Evolutionary conservation across 2,797 vertebrate species (phyloP).

Genomic region (Crocodylus rhombifer): DNA sequence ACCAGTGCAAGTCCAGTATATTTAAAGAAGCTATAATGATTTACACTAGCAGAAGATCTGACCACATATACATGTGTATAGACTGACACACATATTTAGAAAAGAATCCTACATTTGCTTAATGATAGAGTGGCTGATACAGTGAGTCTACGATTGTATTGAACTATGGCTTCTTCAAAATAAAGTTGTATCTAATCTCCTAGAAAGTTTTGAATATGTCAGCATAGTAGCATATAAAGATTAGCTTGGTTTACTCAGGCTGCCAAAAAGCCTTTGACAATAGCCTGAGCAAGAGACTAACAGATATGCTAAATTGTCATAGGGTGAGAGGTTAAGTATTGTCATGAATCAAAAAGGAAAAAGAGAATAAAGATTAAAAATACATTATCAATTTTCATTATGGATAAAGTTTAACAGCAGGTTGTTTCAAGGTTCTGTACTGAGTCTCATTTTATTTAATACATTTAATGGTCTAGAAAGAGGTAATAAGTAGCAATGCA

Average conservation of each 20-base stretch:
- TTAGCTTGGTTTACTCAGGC: background rate
- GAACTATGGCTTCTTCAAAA: background rate
- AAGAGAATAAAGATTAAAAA: background rate
- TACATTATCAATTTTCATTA: background rate
- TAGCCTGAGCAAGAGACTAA: background rate
- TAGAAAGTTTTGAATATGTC: too few relatives aligned
- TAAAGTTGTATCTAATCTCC: background rate
- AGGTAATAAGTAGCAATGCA: background rate
- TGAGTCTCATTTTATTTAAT: background rate
- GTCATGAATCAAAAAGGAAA: background rate
- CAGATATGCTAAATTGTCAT: background rate
- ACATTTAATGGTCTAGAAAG: background rate
- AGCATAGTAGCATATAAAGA: background rate
- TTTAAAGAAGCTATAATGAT: too few relatives aligned
- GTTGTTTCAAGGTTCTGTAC: background rate
- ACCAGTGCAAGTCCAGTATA: too few relatives aligned
- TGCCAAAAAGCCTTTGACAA: background rate
- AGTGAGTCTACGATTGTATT: too few relatives aligned
- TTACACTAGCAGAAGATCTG: too few relatives aligned
- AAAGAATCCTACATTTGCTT: too few relatives aligned
- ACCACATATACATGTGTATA: too few relatives aligned
- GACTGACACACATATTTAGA: too few relatives aligned
- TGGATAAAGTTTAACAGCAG: background rate
- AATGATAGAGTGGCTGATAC: too few relatives aligned
- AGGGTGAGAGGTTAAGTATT: background rate